A percentile compares a stretch with the other conserved stretches of the same genome.
phyloP scores from a whole-genome alignment of 1,140 invertebrate genomes.

The Leptinotarsa texana region DNA sequence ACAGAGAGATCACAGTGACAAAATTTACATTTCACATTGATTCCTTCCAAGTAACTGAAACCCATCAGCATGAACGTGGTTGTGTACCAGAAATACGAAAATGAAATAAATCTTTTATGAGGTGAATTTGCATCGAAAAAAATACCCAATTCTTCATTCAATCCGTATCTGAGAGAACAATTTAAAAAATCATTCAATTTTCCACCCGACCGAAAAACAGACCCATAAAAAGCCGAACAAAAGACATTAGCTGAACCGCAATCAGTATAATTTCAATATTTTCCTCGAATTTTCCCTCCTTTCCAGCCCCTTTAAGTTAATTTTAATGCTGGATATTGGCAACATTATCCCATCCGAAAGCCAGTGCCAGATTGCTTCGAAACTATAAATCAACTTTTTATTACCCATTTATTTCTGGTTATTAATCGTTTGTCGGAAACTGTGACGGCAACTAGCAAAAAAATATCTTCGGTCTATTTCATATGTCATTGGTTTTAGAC shows the following conservation, averaged over 20 bases:
- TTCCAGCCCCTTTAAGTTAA: constrained; percentile 31
- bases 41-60: too few species aligned
- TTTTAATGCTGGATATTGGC: constrained; percentile 38
- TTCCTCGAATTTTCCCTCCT: constrained; percentile 26
- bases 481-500: constrained; percentile 25
- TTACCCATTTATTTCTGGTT: constrained; percentile 34
- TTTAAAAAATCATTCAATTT: constrained; percentile 37
- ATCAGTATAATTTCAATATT: constrained; percentile 38
- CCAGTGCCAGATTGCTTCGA: constrained; percentile 28
- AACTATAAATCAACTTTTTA: constrained; percentile 37
- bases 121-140: constrained; percentile 14
- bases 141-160: constrained; percentile 25
- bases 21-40: too few species aligned
- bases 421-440: constrained; percentile 30
- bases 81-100: background rate
- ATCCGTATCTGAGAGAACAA: constrained; percentile 28
- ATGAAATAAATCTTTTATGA: background rate
- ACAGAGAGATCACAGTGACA: too few species aligned
- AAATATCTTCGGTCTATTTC: constrained; percentile 22
- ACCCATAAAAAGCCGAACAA: constrained; percentile 35
- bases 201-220: constrained; percentile 33
- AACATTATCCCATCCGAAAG: constrained; percentile 17
- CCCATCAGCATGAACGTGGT: background rate
- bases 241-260: constrained; percentile 35
- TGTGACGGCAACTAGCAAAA: constrained; percentile 25